These are phyloP conservation scores for Drosophila meridiana DNA, from an alignment of 2,888 invertebrate genomes.

Conservation along the genomic window DNA sequence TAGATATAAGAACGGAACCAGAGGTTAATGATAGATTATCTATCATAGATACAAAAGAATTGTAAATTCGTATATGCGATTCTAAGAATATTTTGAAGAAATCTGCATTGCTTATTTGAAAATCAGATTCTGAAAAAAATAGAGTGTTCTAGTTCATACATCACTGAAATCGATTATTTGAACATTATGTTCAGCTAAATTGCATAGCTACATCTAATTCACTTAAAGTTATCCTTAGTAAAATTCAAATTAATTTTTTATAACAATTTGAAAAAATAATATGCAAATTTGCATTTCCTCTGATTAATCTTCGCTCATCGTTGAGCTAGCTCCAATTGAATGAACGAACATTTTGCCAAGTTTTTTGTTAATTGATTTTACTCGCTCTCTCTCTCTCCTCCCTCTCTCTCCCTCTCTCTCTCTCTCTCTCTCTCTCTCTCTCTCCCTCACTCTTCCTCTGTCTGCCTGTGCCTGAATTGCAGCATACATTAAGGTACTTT, in stretches of 20 bases:
- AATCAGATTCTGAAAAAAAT: no score
- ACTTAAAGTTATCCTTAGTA: not conserved
- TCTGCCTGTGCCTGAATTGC: conserved; percentile 20
- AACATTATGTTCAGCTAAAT: no score
- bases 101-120: no score
- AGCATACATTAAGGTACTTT: conserved; percentile 35
- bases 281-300: not conserved
- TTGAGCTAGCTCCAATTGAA: conserved; percentile 13
- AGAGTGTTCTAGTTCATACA: no score
- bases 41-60: no score
- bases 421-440: not conserved
- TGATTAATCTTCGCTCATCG: not conserved
- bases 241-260: not conserved
- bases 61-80: no score
- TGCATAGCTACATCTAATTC: not conserved
- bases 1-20: no score
- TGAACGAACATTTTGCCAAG: conserved; percentile 21
- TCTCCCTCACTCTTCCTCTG: not conserved
- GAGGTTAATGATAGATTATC: no score
- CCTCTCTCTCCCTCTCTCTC: not conserved
- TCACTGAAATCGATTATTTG: no score
- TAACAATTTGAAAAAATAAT: not conserved
- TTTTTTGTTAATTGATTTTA: conserved; percentile 50
- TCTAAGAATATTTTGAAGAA: no score
- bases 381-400: not conserved